These are phyloP conservation scores for Coregonus suidteri DNA, from an alignment of 2,797 vertebrate genomes.

Conservation along the genomic window DNA sequence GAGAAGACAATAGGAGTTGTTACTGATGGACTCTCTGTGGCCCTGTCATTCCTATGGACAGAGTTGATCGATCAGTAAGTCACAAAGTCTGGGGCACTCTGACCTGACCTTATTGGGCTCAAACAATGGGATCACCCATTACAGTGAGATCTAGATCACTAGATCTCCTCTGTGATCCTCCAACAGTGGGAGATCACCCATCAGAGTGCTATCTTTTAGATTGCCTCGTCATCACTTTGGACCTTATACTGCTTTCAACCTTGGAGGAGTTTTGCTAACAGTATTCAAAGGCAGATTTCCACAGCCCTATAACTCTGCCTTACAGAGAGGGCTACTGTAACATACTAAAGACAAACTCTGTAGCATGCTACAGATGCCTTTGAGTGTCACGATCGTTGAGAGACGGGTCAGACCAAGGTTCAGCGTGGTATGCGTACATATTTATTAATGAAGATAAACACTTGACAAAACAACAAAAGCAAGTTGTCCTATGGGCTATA, in stretches of 20 bases:
- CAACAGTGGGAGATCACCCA: not conserved
- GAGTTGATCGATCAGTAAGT: not conserved
- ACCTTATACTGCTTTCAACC: not conserved
- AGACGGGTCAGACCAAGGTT: too few species aligned
- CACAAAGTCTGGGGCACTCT: not conserved
- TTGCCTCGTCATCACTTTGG: not conserved
- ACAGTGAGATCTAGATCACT: not conserved
- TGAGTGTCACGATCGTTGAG: not conserved
- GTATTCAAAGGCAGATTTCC: not conserved
- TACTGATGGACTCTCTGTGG: not conserved
- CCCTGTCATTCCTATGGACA: not conserved
- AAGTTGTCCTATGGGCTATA: too few species aligned
- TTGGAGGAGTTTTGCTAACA: not conserved
- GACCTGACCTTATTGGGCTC: not conserved
- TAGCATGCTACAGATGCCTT: conserved; percentile 56
- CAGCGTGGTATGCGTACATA: too few species aligned
- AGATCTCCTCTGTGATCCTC: not conserved
- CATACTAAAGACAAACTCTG: not conserved
- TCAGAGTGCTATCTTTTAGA: not conserved
- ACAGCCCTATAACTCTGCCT: not conserved
- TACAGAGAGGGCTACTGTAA: not conserved
- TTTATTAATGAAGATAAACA: too few species aligned
- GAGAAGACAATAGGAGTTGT: not conserved
- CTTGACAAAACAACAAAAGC: too few species aligned
- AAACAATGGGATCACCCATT: not conserved